Evolutionary conservation across 2,888 invertebrate species (phyloP).

Genomic region (Acrobasis repandana): DNA sequence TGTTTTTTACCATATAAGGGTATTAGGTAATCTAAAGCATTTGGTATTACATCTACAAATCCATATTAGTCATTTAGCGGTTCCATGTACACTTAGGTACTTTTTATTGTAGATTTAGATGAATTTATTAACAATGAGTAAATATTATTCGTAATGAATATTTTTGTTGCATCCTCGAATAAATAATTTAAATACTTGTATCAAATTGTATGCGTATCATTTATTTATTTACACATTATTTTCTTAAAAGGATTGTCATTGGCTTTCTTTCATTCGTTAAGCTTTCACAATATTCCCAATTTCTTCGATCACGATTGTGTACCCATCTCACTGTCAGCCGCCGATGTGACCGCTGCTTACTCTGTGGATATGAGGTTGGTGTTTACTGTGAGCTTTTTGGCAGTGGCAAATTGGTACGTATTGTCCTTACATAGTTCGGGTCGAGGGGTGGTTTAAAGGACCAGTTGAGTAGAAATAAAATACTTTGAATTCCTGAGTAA

Average conservation of each 20-base stretch:
- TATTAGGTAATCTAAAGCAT: too few relatives aligned
- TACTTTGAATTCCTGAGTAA: background rate
- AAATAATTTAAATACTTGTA: too few relatives aligned
- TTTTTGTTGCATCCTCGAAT: too few relatives aligned
- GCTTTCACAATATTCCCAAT: conserved; percentile 5
- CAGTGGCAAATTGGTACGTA: conserved; percentile 6
- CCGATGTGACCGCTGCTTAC: conserved; percentile 20
- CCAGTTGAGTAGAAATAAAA: background rate
- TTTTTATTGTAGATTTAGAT: too few relatives aligned
- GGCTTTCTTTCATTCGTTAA: background rate
- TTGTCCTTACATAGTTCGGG: background rate
- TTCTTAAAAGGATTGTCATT: background rate
- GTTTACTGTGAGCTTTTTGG: conserved; percentile 6
- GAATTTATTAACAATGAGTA: too few relatives aligned
- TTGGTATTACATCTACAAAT: too few relatives aligned
- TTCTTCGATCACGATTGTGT: conserved; percentile 6
- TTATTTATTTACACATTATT: too few relatives aligned
- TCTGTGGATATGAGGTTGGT: conserved; percentile 8
- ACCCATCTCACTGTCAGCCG: conserved; percentile 22
- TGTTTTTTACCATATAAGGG: too few relatives aligned
- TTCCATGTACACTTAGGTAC: too few relatives aligned
- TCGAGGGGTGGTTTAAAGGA: conserved; percentile 1
- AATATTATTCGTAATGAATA: too few relatives aligned
- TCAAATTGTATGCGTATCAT: too few relatives aligned
- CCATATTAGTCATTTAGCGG: too few relatives aligned